Evolutionary conservation across 2,888 invertebrate species (phyloP), one percentile per base, ranked within the genome.

Genomic region (Poecilobothrus nobilitatus): DNA sequence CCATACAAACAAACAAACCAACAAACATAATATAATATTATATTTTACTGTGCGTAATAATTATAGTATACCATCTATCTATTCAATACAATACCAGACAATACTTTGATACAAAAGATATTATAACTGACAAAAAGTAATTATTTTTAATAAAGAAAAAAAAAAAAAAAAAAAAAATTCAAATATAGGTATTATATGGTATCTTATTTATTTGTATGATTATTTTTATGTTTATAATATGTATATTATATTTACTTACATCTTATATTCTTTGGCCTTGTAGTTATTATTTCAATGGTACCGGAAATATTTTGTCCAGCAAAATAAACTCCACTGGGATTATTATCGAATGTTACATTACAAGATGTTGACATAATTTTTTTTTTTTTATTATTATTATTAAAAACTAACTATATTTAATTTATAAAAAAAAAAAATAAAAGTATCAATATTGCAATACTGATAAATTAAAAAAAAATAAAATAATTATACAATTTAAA

Each of bases 261-360:
- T 72, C 81, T 77, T 73, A 81, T 79, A 63, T 79, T 79, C 73
- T 81, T 81, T 18, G 80, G 77, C 66, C 80, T 78, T 64, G 76
- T 76, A 22, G 81, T 81, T 71, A 76, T 75, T 69, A 81, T 74
- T 70, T 80, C 79, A 34, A 79, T 79, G 66, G 78, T 76, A 27
- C 80, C 80, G 71, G 80, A 79, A 44, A 81, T 75, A 53, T 76
- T 72, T 71, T 81, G 80, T 27, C 81, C 81, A 70, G 80, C 80
- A 75, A 79, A 81, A 68, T 77, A 81, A 63, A 81, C 77, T n/a
- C 77, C 78, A 68, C 78, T 70, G 37, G 78, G 76, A 73, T 76
- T 77, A 68, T 75, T 80, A 69, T 80, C 80, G 67, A 81, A 81
- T 67, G 71, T 72, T 66, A 81, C 77, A n/a, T 74, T 78, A 65